Evolutionary conservation across 1,140 invertebrate genomes (phyloP), one percentile per base, ranked within the genome.

Genomic region (Penaeus chinensis): DNA sequence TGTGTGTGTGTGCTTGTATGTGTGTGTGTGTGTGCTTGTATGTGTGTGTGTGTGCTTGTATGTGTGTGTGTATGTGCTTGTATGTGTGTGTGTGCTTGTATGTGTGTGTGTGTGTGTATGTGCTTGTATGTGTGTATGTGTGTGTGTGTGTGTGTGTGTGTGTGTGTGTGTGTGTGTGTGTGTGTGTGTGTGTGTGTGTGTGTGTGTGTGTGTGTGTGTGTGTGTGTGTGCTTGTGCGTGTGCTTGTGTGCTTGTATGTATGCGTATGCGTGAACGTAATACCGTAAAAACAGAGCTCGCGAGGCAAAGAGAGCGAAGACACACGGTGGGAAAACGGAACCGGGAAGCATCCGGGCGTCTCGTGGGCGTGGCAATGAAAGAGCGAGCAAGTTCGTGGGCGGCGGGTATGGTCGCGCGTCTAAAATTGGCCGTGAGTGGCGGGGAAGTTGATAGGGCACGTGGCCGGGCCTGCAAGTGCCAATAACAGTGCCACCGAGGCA

Each of bases 21-120:
- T 42, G 42, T 20, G 19, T 20, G 19, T 5, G 42, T 37, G 8
- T 20, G 42, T 20, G 16, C 11, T 61, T 22, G 61, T 62, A 80
- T 80, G 61, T 80, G 61, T 80, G 61, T 80, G 61, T 80, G 61
- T 80, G 24, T 80, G 61, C 61, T 62, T 80, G 61, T 80, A 61
- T 80, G 61, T 80, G 61, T 80, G 61, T 80, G 19, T 80, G 61
- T 80, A 80, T 80, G 61, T 80, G 61, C 61, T 3, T 80, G 61
- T 80, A 80, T 80, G 61, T 80, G 61, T 80, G 3, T 80, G 54
- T 80, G 54, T 80, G 54, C 54, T 80, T 80, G 54, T 80, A 54
- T 60, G 54, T 60, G 54, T 60, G 54, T 32, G 61, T 80, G 61
- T n/a, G 61, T 60, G n/a, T 80, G 11, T 60, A 80, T 60, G 61